phyloP scores from a whole-genome alignment of 2,113 vertebrate genomes.

The Anhinga anhinga region DNA sequence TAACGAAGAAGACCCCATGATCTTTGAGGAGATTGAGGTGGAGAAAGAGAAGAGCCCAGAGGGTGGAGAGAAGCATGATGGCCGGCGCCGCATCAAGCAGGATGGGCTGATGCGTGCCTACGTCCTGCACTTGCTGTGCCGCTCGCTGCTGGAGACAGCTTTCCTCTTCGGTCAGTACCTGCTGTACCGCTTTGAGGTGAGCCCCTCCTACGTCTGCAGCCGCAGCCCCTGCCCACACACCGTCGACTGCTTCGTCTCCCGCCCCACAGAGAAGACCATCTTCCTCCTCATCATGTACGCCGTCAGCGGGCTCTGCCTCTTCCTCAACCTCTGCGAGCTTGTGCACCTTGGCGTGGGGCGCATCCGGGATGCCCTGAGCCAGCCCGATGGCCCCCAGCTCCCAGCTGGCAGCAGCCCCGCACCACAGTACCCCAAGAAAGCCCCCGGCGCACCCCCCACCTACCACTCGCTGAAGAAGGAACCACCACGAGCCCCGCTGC shows the following conservation, averaged over 20 bases:
- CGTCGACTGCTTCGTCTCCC: slow-evolving; percentile 88
- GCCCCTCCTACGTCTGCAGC: slow-evolving; percentile 80
- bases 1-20: slow-evolving; percentile 88
- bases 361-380: slow-evolving; percentile 78
- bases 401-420: rapidly evolving
- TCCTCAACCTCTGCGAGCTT: slow-evolving; percentile 84
- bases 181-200: slow-evolving; percentile 84
- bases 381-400: neutral
- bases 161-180: slow-evolving; percentile 87
- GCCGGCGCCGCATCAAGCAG: slow-evolving; percentile 81
- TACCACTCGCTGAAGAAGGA: slow-evolving; percentile 82
- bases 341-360: slow-evolving; percentile 81
- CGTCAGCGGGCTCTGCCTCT: slow-evolving; percentile 83
- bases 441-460: slow-evolving; percentile 76
- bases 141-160: slow-evolving; percentile 76
- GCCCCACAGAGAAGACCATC: slow-evolving; percentile 89
- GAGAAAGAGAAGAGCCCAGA: slow-evolving; percentile 73
- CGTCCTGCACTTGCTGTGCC: slow-evolving; percentile 81
- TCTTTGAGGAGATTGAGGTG: slow-evolving; percentile 80
- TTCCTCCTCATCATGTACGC: slow-evolving; percentile 89
- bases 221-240: slow-evolving; percentile 85
- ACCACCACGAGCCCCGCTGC: slow-evolving; percentile 55
- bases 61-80: slow-evolving; percentile 53
- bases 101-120: slow-evolving; percentile 90
- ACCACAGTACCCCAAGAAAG: neutral